These are phyloP conservation scores for Tenthredo notha DNA, from an alignment of 2,888 invertebrate species.

Conservation along the genomic window DNA sequence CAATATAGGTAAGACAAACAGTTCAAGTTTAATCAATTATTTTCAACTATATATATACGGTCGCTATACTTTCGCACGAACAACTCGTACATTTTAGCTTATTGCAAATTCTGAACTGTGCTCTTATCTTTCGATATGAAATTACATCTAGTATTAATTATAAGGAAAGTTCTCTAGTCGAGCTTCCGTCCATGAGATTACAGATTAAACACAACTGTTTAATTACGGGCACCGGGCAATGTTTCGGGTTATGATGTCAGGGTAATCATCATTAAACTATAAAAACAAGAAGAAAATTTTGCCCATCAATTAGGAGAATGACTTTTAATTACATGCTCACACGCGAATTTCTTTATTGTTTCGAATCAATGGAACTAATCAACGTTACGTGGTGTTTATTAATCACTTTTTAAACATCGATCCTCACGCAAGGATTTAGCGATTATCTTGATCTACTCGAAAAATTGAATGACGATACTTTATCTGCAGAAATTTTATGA, in stretches of 20 bases:
- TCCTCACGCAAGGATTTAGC: background rate
- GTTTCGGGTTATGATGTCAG: background rate
- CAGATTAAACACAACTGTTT: constrained; percentile 2
- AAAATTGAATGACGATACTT: background rate
- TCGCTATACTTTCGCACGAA: background rate
- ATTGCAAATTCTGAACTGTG: background rate
- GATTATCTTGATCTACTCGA: background rate
- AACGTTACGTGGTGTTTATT: background rate
- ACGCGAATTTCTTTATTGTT: background rate
- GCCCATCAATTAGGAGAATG: background rate
- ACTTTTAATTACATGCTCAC: background rate
- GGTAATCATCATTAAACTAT: background rate
- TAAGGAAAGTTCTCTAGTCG: background rate
- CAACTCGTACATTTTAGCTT: background rate
- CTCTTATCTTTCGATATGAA: constrained; percentile 1
- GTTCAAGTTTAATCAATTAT: background rate
- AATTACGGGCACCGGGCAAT: background rate
- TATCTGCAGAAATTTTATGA: background rate
- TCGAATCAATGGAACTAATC: background rate
- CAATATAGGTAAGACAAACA: background rate
- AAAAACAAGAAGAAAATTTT: background rate
- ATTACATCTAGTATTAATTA: background rate
- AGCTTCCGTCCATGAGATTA: background rate
- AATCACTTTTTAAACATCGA: background rate
- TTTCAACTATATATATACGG: background rate